These are phyloP conservation scores for Trididemnum nubilum DNA, from an alignment of 23 tunicate species.

Conservation along the genomic window DNA sequence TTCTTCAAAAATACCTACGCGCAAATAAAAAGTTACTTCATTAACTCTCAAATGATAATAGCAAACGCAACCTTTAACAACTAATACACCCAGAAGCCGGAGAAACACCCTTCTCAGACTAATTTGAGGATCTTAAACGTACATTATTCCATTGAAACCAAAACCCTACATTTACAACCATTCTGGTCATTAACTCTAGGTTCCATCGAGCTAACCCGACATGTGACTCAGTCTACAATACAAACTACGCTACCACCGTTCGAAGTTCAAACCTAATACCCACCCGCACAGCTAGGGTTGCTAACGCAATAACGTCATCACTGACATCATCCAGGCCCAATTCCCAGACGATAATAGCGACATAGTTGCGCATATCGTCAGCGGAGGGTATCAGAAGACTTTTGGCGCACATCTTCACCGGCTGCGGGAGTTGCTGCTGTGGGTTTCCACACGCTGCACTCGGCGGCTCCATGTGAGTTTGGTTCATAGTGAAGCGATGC, in stretches of 20 bases:
- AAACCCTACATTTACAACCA: too few species aligned
- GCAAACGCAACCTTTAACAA: too few species aligned
- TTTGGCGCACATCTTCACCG: conserved; percentile 46
- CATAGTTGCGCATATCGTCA: conserved; percentile 56
- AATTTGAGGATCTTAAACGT: too few species aligned
- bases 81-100: too few species aligned
- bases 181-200: too few species aligned
- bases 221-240: too few species aligned
- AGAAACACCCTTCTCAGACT: too few species aligned
- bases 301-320: conserved; percentile 46
- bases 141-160: too few species aligned
- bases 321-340: conserved; percentile 72
- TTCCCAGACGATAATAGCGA: conserved; percentile 76
- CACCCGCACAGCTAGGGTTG: conserved; percentile 67
- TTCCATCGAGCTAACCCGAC: too few species aligned
- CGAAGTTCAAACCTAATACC: too few species aligned
- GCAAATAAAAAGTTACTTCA: conserved; percentile 4
- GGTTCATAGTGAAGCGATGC: conserved; percentile 54
- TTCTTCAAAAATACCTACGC: conserved; percentile 65
- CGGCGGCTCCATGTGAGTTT: background rate
- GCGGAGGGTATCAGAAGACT: conserved; percentile 50
- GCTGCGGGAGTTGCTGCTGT: conserved; percentile 9
- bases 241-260: too few species aligned
- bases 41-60: too few species aligned
- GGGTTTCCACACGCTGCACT: background rate